phyloP scores from a whole-genome alignment of 1,140 invertebrate genomes.

The Chironomus striatipennis region DNA sequence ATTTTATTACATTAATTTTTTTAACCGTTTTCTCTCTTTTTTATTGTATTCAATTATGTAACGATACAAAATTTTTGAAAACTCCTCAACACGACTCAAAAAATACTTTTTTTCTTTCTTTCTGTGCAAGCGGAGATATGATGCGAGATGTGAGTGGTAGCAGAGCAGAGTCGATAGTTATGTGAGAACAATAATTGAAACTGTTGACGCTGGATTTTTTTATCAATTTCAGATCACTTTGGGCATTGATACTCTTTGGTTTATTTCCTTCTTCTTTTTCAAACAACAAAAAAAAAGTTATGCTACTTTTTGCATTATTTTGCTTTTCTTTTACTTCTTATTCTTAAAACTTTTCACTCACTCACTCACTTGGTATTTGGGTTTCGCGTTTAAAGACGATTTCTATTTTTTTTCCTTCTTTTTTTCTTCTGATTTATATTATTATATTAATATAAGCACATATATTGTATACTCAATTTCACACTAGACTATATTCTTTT shows the following conservation, averaged over 20 bases:
- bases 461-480: background rate
- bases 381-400: constrained; percentile 7
- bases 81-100: no score
- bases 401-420: background rate
- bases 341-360: constrained; percentile 7
- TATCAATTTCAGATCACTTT: background rate
- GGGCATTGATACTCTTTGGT: background rate
- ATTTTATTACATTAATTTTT: constrained; percentile 21
- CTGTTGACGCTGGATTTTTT: background rate
- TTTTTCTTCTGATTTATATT: background rate
- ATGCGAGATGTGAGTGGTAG: background rate
- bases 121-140: background rate
- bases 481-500: background rate
- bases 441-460: constrained; percentile 9
- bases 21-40: constrained; percentile 22
- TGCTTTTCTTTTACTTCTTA: background rate
- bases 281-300: no score
- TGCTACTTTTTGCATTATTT: background rate
- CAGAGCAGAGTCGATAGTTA: background rate
- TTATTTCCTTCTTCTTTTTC: no score
- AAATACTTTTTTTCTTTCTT: background rate
- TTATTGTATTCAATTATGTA: constrained; percentile 17
- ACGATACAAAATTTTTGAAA: constrained; percentile 14
- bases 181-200: background rate
- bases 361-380: background rate